These are phyloP conservation scores for Drosophila borealis DNA, from an alignment of 2,888 invertebrate genomes.

Conservation along the genomic window DNA sequence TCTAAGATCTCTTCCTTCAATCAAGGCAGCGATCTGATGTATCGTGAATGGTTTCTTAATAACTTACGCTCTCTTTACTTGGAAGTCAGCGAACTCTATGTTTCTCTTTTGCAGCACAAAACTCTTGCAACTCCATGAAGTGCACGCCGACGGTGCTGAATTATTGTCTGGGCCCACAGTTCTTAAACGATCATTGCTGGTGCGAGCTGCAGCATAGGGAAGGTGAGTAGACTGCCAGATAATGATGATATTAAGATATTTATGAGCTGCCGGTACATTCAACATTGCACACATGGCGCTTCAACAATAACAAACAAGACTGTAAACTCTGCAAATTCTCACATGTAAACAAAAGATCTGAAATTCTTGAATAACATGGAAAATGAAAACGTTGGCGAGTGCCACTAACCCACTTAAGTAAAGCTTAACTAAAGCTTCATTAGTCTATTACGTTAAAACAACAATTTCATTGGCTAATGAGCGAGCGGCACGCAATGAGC, in stretches of 20 bases:
- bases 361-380: conserved; percentile 32
- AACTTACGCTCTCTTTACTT: not conserved
- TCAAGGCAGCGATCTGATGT: no score
- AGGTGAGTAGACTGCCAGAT: conserved; percentile 73
- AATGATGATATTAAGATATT: conserved; percentile 29
- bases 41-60: not conserved
- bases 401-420: conserved; percentile 76
- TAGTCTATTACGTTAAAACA: conserved; percentile 53
- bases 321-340: conserved; percentile 55
- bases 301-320: conserved; percentile 55
- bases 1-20: not conserved
- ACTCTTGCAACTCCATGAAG: conserved; percentile 76
- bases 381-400: conserved; percentile 52
- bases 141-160: conserved; percentile 78
- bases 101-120: conserved; percentile 60
- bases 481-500: conserved; percentile 59
- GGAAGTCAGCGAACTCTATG: not conserved
- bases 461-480: conserved; percentile 56
- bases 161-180: conserved; percentile 83
- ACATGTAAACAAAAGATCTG: conserved; percentile 62
- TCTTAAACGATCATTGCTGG: conserved; percentile 85
- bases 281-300: conserved; percentile 52
- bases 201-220: conserved; percentile 84
- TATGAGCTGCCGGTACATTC: conserved; percentile 53
- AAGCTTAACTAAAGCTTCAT: conserved; percentile 59